phyloP scores from a whole-genome alignment of 2,113 vertebrate species.

The Pteruthius melanotis region DNA sequence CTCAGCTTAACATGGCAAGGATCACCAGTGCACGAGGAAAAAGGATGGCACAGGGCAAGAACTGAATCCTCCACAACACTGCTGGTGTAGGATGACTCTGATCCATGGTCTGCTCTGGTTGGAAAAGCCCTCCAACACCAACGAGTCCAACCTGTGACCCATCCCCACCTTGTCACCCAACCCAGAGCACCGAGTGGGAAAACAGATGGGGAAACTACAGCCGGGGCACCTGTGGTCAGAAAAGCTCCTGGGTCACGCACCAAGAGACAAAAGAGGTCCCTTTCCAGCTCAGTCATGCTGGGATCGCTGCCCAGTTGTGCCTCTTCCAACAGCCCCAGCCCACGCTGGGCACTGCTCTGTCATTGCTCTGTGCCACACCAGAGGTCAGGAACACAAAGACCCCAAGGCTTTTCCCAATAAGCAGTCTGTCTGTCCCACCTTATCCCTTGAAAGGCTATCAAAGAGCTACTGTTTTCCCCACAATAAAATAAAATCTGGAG shows the following conservation, averaged over 20 bases:
- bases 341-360: not conserved
- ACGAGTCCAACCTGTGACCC: not conserved
- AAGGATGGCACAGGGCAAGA: not conserved
- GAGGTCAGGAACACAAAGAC: not conserved
- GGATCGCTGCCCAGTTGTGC: not conserved
- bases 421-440: not conserved
- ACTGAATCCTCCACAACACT: not conserved
- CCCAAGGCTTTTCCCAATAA: not conserved
- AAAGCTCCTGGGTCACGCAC: not conserved
- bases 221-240: not conserved
- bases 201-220: not conserved
- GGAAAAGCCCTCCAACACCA: not conserved
- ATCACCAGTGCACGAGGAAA: not conserved
- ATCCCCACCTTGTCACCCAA: not conserved
- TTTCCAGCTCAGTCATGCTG: not conserved
- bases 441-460: not conserved
- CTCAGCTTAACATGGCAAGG: not conserved
- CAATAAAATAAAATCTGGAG: not conserved
- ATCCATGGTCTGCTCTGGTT: rapidly evolving
- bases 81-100: not conserved
- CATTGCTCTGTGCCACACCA: not conserved
- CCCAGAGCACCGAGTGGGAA: not conserved
- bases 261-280: not conserved
- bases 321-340: not conserved
- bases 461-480: not conserved